Base-by-base conservation (phyloP, 2,888 invertebrate species). In the Patella depressa region DNA sequence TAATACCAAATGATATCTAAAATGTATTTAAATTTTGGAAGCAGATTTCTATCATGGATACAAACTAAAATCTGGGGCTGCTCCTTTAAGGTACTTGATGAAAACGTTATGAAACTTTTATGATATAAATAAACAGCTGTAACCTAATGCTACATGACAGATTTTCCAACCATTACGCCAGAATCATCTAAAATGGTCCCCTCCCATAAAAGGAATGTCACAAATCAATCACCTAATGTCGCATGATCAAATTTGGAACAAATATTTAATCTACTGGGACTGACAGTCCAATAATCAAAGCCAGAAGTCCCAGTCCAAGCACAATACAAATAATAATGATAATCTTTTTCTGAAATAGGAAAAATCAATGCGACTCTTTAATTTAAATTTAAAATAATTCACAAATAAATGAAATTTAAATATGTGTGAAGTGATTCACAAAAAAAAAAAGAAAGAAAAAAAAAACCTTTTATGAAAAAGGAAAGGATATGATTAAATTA, bases 331-430 rank as follows among this genome's bases (percentile, higher is more conserved):
- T 81, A 54, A 82, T 80, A 69, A 81, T 81, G 75, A 78, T 77
- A 11, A 80, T 82, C 73, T 81, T 81, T 77, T 82, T 82, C 82
- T 82, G 82, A 65, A 78, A 80, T 71, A 53, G 53, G 34, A 24
- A 53, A 79, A 74, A 57, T 74, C 70, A 77, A 3, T 45, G 45
- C 1, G 9, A 45, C 45, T 53, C 24, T 55, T 15, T 24, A 24
- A 24, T 24, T 24, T 24, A 24, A 57, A 17, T 29, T 45, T 9
- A 45, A 29, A 45, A 45, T 45, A 45, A 7, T 45, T 45, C 45
- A 45, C 55, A 72, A 29, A 76, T 9, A 19, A 14, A 59, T 59
- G 59, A 12, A 24, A 72, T 45, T n/a, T n/a, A 34, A n/a, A 29
- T 15, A 19, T 14, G 59, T 17, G 24, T 57, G 57, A 17, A 54